A percentile compares a stretch with the other conserved stretches of the same genome.
These are phyloP conservation scores for Coboldia fuscipes DNA, from an alignment of 1,140 invertebrate genomes.

Conservation along the genomic window DNA sequence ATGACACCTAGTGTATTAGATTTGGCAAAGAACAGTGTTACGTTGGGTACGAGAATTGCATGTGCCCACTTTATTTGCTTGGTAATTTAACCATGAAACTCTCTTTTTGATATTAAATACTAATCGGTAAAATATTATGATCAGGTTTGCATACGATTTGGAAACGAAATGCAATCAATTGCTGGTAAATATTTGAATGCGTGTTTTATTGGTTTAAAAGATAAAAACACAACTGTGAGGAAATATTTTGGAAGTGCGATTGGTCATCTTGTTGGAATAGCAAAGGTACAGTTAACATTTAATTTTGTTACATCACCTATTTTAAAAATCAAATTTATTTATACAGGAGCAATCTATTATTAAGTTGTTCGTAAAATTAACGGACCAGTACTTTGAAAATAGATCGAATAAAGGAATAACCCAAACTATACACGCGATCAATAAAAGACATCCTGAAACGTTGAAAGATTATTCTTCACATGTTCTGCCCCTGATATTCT, in stretches of 20 bases:
- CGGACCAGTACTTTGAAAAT: conserved; percentile 59
- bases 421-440: conserved; percentile 57
- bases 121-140: conserved; percentile 14
- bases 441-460: conserved; percentile 61
- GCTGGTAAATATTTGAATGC: conserved; percentile 57
- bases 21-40: conserved; percentile 54
- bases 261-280: conserved; percentile 63
- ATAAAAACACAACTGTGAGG: conserved; percentile 60
- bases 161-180: conserved; percentile 26
- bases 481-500: conserved; percentile 63
- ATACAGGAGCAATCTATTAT: conserved; percentile 51
- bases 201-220: conserved; percentile 55
- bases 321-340: not conserved
- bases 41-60: conserved; percentile 65
- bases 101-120: not conserved
- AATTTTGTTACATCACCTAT: not conserved
- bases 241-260: conserved; percentile 66
- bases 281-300: conserved; percentile 31
- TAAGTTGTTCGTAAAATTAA: conserved; percentile 62
- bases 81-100: conserved; percentile 26
- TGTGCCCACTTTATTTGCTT: conserved; percentile 67
- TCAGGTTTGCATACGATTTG: conserved; percentile 23
- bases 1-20: conserved; percentile 64
- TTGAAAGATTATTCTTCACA: conserved; percentile 57
- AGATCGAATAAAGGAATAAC: conserved; percentile 49